Evolutionary conservation across 2,888 invertebrate species (phyloP), one percentile per base, ranked within the genome.

Genomic region (Malachius bipustulatus): DNA sequence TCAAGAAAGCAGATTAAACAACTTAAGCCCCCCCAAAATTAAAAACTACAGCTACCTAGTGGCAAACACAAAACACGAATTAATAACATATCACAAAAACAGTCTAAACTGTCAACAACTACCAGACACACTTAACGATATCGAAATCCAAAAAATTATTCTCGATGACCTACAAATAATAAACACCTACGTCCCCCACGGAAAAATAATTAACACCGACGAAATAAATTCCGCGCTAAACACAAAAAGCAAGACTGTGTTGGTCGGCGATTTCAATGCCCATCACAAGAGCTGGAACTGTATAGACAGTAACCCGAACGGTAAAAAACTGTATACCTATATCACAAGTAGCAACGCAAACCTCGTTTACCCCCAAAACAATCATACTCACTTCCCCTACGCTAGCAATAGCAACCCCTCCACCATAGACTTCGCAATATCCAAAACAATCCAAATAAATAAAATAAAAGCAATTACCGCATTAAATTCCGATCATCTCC

Each of bases 1-100:
- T 4, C 36, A 36, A 10, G 36, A 36, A 31, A 10, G 31, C 3
- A 19, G 19, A 14, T 10, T 35, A 2, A 16, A 16, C 15, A 14
- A 14, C 12, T 3, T 2, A 3, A 24, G 31, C 9, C 26, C 36
- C 11, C 35, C 35, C 2, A 35, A 35, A 30, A 6, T 35, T 16
- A 12, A 14, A 3, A 29, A 30, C 13, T 35, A 16, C 14, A 27
- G 14, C 27, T 16, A 16, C 9, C 10, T 35, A 10, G 14, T 30
- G 2, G 19, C 26, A 28, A 3, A 10, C 4, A 27, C 10, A 16
- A 2, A 14, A n/a, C n/a, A n/a, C n/a, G n/a, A n/a, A n/a, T n/a
- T n/a, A n/a, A n/a, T n/a, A n/a, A n/a, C n/a, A n/a, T n/a, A n/a
- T n/a, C n/a, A n/a, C n/a, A n/a, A n/a, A n/a, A n/a, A n/a, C n/a